phyloP scores from a whole-genome alignment of 2,797 vertebrate species.

The Sorex maritimensis region DNA sequence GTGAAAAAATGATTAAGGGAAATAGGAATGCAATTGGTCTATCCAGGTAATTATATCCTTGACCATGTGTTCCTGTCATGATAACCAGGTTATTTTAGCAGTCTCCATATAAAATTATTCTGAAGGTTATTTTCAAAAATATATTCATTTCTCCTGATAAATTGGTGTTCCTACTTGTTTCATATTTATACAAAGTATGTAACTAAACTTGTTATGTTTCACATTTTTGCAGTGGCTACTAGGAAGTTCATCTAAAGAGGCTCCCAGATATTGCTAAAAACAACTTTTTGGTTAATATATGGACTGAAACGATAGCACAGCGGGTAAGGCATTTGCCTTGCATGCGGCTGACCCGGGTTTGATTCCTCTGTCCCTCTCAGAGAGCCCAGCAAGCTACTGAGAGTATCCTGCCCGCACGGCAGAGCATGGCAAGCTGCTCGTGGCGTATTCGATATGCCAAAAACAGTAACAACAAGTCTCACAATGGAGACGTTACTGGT shows the following conservation, averaged over 20 bases:
- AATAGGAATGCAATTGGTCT: not conserved
- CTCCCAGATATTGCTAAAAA: not conserved
- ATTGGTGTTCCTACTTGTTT: not conserved
- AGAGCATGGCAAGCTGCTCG: no score
- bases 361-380: no score
- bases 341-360: no score
- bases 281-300: not conserved
- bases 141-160: slow-evolving; percentile 42
- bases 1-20: not conserved
- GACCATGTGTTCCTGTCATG: not conserved
- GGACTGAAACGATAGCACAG: no score
- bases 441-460: no score
- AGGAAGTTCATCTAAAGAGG: slow-evolving; percentile 44
- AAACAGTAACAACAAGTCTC: no score
- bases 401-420: no score
- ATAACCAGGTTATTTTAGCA: slow-evolving; percentile 29
- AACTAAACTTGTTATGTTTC: slow-evolving; percentile 45
- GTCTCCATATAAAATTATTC: slow-evolving; percentile 21
- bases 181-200: not conserved
- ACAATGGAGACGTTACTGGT: no score
- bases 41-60: not conserved
- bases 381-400: no score
- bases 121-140: slow-evolving; percentile 52
- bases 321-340: no score
- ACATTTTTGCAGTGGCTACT: slow-evolving; percentile 1